Conservation (phyloP, 2,888 invertebrate species). For the Metalampra italica region DNA sequence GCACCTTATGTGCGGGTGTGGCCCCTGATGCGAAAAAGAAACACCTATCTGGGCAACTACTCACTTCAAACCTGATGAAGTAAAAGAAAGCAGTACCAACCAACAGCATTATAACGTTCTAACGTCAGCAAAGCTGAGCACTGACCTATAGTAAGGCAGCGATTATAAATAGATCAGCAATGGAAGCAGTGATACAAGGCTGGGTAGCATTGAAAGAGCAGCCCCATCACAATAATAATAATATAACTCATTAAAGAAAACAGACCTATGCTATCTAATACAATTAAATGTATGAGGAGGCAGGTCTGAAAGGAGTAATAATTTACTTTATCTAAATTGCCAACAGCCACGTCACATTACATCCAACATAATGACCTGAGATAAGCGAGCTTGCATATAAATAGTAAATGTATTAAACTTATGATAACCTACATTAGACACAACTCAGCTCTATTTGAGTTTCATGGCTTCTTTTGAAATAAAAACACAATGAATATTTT, state of each 20-base stretch:
- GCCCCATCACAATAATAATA: too few relatives aligned
- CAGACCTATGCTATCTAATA: not conserved
- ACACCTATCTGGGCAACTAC: too few relatives aligned
- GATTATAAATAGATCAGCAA: too few relatives aligned
- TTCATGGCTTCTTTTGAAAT: not conserved
- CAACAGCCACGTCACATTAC: constrained; percentile 29
- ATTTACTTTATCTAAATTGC: constrained; percentile 40
- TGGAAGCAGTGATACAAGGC: too few relatives aligned
- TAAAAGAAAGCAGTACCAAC: too few relatives aligned
- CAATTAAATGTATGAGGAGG: constrained; percentile 5
- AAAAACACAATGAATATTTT: not conserved
- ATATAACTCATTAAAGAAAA: not conserved
- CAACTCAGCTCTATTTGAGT: not conserved
- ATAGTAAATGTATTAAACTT: constrained; percentile 10
- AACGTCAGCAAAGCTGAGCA: too few relatives aligned
- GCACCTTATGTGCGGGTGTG: too few relatives aligned
- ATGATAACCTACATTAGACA: constrained; percentile 19
- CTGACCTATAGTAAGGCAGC: too few relatives aligned
- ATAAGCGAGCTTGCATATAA: constrained; percentile 22
- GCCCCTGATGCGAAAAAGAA: too few relatives aligned
- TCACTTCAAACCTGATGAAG: too few relatives aligned
- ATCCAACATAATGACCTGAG: constrained; percentile 31
- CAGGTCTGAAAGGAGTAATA: constrained; percentile 18
- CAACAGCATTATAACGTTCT: too few relatives aligned
- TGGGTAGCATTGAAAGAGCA: too few relatives aligned